phyloP scores from a whole-genome alignment of 64 coral and sea anemone species.

The Actinia tenebrosa region DNA sequence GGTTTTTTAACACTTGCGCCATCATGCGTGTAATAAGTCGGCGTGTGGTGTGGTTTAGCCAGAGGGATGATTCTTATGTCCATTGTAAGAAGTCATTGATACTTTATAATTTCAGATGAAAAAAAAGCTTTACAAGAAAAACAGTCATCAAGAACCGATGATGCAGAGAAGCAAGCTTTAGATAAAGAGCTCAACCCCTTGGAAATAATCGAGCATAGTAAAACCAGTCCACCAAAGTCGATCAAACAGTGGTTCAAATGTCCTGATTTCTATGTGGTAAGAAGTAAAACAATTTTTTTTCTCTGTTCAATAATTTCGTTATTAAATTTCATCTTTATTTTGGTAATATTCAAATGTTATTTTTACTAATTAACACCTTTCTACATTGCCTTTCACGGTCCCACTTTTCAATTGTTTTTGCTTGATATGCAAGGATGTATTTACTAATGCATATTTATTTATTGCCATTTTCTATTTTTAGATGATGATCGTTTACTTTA shows the following conservation, averaged over 20 bases:
- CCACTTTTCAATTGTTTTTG: no score
- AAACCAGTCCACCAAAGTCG: constrained; percentile 29
- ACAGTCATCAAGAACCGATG: not conserved
- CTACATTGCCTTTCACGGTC: no score
- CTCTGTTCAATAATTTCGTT: not conserved
- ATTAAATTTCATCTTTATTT: not conserved
- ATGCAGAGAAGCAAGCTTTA: not conserved
- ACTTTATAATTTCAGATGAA: not conserved
- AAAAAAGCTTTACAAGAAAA: not conserved
- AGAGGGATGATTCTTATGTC: not conserved
- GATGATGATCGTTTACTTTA: constrained; percentile 70
- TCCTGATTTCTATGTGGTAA: constrained; percentile 81
- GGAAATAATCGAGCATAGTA: constrained; percentile 30
- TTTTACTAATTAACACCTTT: no score
- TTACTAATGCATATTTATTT: not conserved
- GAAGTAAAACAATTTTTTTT: not conserved
- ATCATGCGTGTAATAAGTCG: not conserved
- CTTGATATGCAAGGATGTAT: not conserved
- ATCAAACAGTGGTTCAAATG: constrained; percentile 81
- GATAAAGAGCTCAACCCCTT: constrained; percentile 36
- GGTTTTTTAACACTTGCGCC: not conserved
- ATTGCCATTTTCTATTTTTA: constrained; percentile 8
- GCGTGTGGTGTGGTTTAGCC: not conserved
- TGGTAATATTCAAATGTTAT: not conserved
- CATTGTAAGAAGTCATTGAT: not conserved